These are phyloP conservation scores for Periophthalmodon schlosseri DNA, from an alignment of 2,113 vertebrate genomes.

Conservation along the genomic window DNA sequence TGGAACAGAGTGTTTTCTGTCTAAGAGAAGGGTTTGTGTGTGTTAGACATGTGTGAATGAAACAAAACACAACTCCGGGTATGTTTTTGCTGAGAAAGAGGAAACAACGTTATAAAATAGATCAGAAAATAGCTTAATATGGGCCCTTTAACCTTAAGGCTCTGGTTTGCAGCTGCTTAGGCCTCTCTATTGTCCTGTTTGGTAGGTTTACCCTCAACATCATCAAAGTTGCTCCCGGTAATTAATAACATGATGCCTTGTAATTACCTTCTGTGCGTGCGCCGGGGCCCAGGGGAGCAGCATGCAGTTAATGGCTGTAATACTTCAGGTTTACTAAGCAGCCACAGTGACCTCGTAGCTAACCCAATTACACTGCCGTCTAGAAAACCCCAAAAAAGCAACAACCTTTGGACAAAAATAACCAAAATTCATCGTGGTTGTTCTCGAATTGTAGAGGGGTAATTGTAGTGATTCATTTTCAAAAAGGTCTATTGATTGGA, in stretches of 20 bases:
- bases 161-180: constrained; percentile 11
- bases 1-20: no score
- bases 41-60: no score
- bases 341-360: constrained; percentile 47
- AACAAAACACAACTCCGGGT: no score
- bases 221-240: constrained; percentile 51
- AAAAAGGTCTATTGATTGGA: neutral
- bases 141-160: constrained; percentile 52
- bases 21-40: no score
- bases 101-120: no score
- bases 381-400: neutral
- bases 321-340: constrained; percentile 59
- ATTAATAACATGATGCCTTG: constrained; percentile 77
- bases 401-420: constrained; percentile 12
- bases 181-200: constrained; percentile 49
- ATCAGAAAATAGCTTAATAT: neutral
- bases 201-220: constrained; percentile 39
- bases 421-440: constrained; percentile 13
- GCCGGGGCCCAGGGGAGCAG: constrained; percentile 55
- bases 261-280: constrained; percentile 75
- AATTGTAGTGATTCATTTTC: neutral
- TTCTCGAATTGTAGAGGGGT: neutral
- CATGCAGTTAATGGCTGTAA: constrained; percentile 62
- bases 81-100: no score
- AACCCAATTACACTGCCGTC: constrained; percentile 56